These are phyloP conservation scores for Gymnosoma rotundatum DNA, from an alignment of 2,888 invertebrate species.

Conservation along the genomic window DNA sequence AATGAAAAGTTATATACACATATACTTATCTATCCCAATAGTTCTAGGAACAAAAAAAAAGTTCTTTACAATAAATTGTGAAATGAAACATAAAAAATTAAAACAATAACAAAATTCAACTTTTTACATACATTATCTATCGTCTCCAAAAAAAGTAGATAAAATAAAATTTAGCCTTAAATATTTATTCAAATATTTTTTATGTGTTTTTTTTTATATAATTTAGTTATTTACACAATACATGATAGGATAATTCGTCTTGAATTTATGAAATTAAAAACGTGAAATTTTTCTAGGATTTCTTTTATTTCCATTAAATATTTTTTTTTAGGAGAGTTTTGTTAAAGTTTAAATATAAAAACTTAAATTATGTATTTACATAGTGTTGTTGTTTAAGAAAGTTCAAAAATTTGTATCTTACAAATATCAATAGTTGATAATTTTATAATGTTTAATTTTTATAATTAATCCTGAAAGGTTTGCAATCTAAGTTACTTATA, in stretches of 20 bases:
- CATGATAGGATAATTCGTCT: slow-evolving; percentile 16
- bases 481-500: too few species aligned
- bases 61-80: neutral
- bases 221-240: slow-evolving; percentile 10
- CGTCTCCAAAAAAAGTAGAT: slow-evolving; percentile 47
- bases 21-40: slow-evolving; percentile 13
- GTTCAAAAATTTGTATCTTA: too few species aligned
- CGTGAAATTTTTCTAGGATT: too few species aligned
- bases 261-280: slow-evolving; percentile 33
- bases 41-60: slow-evolving; percentile 34
- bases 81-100: neutral
- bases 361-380: neutral
- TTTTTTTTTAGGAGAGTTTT: slow-evolving; percentile 42
- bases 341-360: neutral
- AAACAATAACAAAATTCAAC: neutral
- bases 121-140: too few species aligned
- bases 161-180: slow-evolving; percentile 57
- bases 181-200: slow-evolving; percentile 17
- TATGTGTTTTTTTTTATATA: neutral
- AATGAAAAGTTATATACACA: slow-evolving; percentile 19
- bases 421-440: too few species aligned
- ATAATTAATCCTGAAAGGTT: too few species aligned
- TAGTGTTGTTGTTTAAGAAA: neutral
- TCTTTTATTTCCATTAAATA: slow-evolving; percentile 46
- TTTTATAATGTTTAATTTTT: too few species aligned